These are phyloP conservation scores for Oostethus manadensis DNA, from an alignment of 2,113 vertebrate species.

Conservation along the genomic window DNA sequence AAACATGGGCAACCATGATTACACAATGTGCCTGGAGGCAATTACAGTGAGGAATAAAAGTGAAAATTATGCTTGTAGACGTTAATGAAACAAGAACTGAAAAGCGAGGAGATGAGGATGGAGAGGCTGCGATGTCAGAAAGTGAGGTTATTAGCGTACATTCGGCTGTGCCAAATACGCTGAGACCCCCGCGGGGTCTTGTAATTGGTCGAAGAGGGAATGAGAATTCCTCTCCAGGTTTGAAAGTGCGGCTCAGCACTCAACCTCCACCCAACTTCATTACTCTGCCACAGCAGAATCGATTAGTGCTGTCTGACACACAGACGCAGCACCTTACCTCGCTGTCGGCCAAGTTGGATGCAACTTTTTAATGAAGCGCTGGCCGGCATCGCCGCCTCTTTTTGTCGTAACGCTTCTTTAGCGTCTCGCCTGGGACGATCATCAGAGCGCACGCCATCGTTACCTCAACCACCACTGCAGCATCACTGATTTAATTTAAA, in stretches of 20 bases:
- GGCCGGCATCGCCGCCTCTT: background rate
- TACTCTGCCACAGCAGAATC: constrained; percentile 45
- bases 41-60: too few relatives aligned
- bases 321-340: constrained; percentile 16
- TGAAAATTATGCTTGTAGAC: constrained; percentile 2
- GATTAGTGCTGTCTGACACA: constrained; percentile 51
- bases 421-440: constrained; percentile 21
- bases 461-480: constrained; percentile 9
- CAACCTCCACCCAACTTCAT: constrained; percentile 54
- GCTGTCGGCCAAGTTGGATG: constrained; percentile 24
- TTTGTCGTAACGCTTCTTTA: constrained; percentile 13
- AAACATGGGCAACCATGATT: too few relatives aligned
- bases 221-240: constrained; percentile 25
- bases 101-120: background rate
- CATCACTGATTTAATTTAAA: constrained; percentile 38
- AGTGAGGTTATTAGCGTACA: constrained; percentile 14
- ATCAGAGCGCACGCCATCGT: background rate
- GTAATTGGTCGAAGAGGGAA: constrained; percentile 55
- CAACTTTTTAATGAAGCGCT: constrained; percentile 49
- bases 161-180: constrained; percentile 15
- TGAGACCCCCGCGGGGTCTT: constrained; percentile 11
- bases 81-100: too few relatives aligned
- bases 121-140: background rate
- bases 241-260: constrained; percentile 22
- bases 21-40: too few relatives aligned